phyloP scores from a whole-genome alignment of 1,140 invertebrate species.

The Amphibalanus amphitrite region DNA sequence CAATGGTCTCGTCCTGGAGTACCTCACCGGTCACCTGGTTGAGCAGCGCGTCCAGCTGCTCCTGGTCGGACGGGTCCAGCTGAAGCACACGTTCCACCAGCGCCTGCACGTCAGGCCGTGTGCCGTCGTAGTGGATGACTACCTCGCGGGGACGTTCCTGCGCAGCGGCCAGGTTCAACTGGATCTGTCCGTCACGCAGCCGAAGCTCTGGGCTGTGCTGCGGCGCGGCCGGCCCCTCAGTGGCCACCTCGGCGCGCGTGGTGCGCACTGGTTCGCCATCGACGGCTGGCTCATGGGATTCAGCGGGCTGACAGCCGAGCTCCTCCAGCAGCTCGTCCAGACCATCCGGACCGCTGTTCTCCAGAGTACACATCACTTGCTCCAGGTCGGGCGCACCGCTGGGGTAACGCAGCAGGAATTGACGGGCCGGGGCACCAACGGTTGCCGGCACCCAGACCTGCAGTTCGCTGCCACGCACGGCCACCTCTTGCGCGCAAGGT shows the following conservation, averaged over 20 bases:
- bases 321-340: background rate
- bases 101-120: background rate
- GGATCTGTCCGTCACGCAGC: background rate
- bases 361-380: background rate
- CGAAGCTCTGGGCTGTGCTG: background rate
- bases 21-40: background rate
- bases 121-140: background rate
- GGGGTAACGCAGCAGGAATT: background rate
- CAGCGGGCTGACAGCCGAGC: background rate
- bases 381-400: background rate
- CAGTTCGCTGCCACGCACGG: background rate
- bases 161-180: background rate
- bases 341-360: background rate
- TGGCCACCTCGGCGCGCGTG: background rate
- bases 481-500: background rate
- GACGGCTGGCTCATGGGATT: background rate
- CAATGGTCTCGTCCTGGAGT: background rate
- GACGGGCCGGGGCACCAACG: background rate
- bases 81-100: background rate
- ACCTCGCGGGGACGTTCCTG: background rate
- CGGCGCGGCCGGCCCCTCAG: background rate
- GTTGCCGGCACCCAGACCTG: background rate
- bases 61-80: background rate
- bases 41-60: background rate
- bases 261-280: background rate